Evolutionary conservation across 2,797 vertebrate species (phyloP), one percentile per base, ranked within the genome.

Genomic region (Merluccius polli): DNA sequence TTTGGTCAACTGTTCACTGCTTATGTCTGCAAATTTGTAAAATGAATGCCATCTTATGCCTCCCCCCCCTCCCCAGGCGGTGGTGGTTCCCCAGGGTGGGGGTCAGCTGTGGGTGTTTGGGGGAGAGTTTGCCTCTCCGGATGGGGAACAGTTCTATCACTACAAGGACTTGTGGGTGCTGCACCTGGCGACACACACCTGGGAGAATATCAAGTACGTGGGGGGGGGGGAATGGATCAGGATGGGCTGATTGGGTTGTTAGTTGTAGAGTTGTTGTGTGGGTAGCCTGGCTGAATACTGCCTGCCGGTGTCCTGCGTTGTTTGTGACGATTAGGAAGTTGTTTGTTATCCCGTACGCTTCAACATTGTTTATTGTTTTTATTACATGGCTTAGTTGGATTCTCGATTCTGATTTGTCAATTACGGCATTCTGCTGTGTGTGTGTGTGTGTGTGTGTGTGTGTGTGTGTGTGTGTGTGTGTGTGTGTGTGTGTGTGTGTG

Each of bases 91-190:
- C 44, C 95, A 97, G 78, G 94, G 92, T 0, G 97, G 97, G 0
- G 97, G 98, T 11, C 97, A 99, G 91, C 92, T 99, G 38, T 99
- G 97, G 97, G 73, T 99, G n/a, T 99, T 98, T 2, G 97, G 98
- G 0, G 98, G 97, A 2, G 98, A 99, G 91, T 99, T 99, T 89
- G 96, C 95, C 0, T 98, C 97, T 70, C 97, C 96, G 0, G 94
- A 93, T 0, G 97, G 96, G 31, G 97, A 99, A 38, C 96, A 96
- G 89, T 98, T 99, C 88, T 99, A 98, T 87, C 98, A 99, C 83
- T 99, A 99, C 91, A 98, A 94, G 88, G 97, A 99, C 87, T 95
- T 99, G 18, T 99, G 98, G 97, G 96, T 99, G 69, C 94, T 99
- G 85, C 97, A 99, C 81, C 89, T 99, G 87, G 92, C 92, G 70